Evolutionary conservation across 2,113 vertebrate species (phyloP).

Genomic region (Tetraodon nigroviridis): DNA sequence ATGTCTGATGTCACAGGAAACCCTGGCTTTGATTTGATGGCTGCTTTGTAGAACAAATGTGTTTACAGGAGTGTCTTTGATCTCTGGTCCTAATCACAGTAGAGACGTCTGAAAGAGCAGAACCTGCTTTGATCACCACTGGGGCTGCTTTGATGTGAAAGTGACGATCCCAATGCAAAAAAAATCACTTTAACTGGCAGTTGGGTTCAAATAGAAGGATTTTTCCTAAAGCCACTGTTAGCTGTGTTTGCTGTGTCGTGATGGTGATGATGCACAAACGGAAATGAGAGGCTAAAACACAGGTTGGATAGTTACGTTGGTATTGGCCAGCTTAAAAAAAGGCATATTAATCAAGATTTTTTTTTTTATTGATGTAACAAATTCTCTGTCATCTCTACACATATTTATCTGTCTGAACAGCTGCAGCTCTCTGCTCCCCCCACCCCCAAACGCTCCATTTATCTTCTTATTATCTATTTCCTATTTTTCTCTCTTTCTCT

Average conservation of each 20-base stretch:
- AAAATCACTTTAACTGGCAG: slow-evolving; percentile 48
- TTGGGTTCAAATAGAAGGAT: no score
- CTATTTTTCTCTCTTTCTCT: slow-evolving; percentile 5
- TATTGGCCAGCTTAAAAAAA: background rate
- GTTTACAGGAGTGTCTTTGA: slow-evolving; percentile 43
- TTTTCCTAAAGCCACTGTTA: no score
- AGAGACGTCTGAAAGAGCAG: slow-evolving; percentile 23
- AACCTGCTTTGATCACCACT: slow-evolving; percentile 38
- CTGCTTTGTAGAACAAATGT: slow-evolving; percentile 17
- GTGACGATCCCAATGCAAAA: slow-evolving; percentile 23
- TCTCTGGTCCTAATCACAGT: slow-evolving; percentile 20
- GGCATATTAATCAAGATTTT: background rate
- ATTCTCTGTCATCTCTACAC: background rate
- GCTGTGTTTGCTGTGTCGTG: no score
- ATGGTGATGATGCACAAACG: no score
- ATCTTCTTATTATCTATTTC: background rate
- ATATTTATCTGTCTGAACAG: background rate
- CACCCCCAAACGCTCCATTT: slow-evolving; percentile 2
- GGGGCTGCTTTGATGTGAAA: slow-evolving; percentile 45
- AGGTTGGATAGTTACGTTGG: slow-evolving; percentile 17
- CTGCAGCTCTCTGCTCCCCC: background rate
- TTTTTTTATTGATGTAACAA: background rate
- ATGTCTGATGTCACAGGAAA: slow-evolving; percentile 8
- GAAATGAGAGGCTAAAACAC: no score
- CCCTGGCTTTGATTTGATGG: slow-evolving; percentile 8